Base-by-base conservation (phyloP, 2,888 invertebrate genomes). In the Orchesella flavescens region DNA sequence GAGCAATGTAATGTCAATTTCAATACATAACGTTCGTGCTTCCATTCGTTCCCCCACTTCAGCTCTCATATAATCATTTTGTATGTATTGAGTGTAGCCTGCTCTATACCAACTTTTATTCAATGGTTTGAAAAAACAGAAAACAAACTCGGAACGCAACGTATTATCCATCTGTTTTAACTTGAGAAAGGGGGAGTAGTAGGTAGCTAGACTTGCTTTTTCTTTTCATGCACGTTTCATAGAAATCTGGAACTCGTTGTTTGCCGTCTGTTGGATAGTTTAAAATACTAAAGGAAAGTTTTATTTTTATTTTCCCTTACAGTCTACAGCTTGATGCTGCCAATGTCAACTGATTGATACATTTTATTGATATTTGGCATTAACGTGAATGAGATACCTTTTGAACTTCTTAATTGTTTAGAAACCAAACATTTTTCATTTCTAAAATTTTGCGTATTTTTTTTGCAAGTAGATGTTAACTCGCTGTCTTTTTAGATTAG, bases 11-110 rank as follows among this genome's bases (percentile, higher is more conserved):
- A 34, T 34, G 34, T 34, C 34, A 34, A 34, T 34, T 34, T 34
- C 34, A 34, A 49, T 49, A 49, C 63, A 46, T 34, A n/a, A 19
- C 21, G 12, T 69, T 17, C 34, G 15, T 44, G 57, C 46, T 19
- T 68, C 46, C 34, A 5, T 43, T n/a, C n/a, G n/a, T n/a, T 66
- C 55, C 21, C 53, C 43, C 17, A 15, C 46, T 17, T 68, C 46
- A n/a, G n/a, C 34, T 46, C 81, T 81, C 81, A 74, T 74, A 81
- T 74, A 74, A 69, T 81, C 74, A 69, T 68, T 74, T 81, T 81
- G 81, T 81, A 74, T 69, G 74, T 74, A 73, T 46, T 59, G 66
- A 34, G 34, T 34, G 34, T 34, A 7, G 3, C 7, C 34, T 34
- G 3, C 34, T 73, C 73, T 73, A 80, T 80, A 65, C 17, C 15